Percentiles rank a stretch among this genome's conserved stretches.
phyloP scores from a whole-genome alignment of 2,113 vertebrate genomes.

The Buteo buteo region DNA sequence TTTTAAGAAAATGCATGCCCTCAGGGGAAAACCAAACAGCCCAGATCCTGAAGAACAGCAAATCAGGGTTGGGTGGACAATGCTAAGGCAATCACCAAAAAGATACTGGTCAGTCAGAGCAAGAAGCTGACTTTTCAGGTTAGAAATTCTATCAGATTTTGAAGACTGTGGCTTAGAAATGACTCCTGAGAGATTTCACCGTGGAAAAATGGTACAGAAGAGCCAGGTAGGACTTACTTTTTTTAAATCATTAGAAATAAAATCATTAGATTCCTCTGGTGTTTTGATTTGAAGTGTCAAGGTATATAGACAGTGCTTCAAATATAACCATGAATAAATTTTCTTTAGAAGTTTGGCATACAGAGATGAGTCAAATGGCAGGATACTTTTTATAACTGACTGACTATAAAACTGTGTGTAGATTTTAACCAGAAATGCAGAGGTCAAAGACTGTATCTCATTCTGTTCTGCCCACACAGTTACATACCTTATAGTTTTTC shows the following conservation, averaged over 20 bases:
- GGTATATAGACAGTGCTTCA: slow-evolving; percentile 4
- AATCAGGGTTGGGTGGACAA: background rate
- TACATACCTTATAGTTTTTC: background rate
- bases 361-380: slow-evolving; percentile 41
- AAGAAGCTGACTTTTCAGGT: background rate
- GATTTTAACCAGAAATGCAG: background rate
- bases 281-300: slow-evolving; percentile 29
- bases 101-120: background rate
- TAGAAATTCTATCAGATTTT: background rate
- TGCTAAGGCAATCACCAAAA: background rate
- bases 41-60: background rate
- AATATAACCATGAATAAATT: slow-evolving; percentile 17
- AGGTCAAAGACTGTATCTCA: background rate
- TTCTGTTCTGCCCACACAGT: background rate
- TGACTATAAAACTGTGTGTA: background rate
- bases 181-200: background rate
- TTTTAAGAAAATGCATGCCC: background rate
- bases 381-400: slow-evolving; percentile 28
- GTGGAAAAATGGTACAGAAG: background rate
- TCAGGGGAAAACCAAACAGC: background rate
- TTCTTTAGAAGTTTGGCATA: background rate
- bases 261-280: slow-evolving; percentile 1
- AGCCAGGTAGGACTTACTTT: background rate
- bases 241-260: background rate
- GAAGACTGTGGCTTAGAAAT: background rate